Conservation (phyloP, 2,113 vertebrate species). For the Spermophilus dauricus region DNA sequence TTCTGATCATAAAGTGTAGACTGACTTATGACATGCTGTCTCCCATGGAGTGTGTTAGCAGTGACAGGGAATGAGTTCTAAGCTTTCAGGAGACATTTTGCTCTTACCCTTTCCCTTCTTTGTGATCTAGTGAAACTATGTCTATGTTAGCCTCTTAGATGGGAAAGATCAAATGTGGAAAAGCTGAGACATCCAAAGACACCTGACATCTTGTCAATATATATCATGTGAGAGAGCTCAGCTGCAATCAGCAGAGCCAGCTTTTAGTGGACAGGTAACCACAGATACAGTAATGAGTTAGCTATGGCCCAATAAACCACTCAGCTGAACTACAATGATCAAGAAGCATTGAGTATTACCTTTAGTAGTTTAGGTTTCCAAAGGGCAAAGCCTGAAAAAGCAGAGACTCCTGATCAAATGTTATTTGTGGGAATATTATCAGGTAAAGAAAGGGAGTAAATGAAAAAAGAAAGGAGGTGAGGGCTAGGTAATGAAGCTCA, state of each 20-base stretch:
- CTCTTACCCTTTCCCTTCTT: not conserved
- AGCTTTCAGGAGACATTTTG: not conserved
- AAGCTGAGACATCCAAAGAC: not conserved
- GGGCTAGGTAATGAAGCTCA: not conserved
- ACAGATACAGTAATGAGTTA: not conserved
- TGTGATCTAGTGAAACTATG: not conserved
- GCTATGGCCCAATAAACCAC: not conserved
- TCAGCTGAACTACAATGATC: not conserved
- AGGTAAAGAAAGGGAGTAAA: not conserved
- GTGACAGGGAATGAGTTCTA: not conserved
- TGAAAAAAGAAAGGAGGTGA: not conserved
- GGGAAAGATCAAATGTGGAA: not conserved
- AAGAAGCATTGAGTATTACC: not conserved
- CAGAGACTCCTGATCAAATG: not conserved
- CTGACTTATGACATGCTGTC: not conserved
- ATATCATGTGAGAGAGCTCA: not conserved
- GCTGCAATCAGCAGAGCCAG: too few species aligned
- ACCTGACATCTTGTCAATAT: not conserved
- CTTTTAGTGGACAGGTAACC: not conserved
- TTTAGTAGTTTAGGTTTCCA: not conserved
- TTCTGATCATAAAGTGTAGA: not conserved
- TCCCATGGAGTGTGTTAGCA: not conserved
- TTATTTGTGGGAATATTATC: not conserved
- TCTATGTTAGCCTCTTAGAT: not conserved
- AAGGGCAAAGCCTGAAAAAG: not conserved